Percentiles rank a stretch among this genome's conserved stretches.
phyloP scores from a whole-genome alignment of 2,888 invertebrate genomes.

The Sycophila texana region DNA sequence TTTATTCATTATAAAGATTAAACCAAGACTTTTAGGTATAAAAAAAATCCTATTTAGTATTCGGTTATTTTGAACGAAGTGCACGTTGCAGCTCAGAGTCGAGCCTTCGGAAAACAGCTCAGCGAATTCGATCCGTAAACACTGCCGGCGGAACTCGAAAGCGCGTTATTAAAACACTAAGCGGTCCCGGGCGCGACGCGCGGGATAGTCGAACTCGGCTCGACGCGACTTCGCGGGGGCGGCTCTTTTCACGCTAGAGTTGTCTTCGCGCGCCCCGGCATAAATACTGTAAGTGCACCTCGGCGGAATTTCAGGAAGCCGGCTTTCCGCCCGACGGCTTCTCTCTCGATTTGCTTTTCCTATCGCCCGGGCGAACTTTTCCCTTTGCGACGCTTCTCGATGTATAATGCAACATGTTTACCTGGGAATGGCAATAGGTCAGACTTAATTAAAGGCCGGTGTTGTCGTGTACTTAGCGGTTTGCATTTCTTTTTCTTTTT shows the following conservation, averaged over 20 bases:
- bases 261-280: conserved; percentile 17
- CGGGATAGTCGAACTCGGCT: background rate
- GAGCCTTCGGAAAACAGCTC: background rate
- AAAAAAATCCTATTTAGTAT: background rate
- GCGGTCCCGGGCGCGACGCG: conserved; percentile 5
- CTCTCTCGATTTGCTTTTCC: conserved; percentile 41
- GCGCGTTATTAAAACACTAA: conserved; percentile 6
- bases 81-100: background rate
- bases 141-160: conserved; percentile 1
- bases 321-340: conserved; percentile 24
- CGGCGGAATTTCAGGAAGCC: conserved; percentile 47
- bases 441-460: conserved; percentile 31
- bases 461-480: background rate
- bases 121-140: too few species aligned
- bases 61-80: background rate
- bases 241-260: conserved; percentile 47
- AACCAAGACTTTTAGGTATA: too few species aligned
- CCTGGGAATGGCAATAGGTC: conserved; percentile 21
- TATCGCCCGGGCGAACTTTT: conserved; percentile 20
- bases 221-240: conserved; percentile 12
- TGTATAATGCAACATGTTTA: conserved; percentile 41
- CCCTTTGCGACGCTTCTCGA: background rate
- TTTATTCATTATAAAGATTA: too few species aligned
- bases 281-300: conserved; percentile 55
- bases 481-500: background rate